Base-by-base conservation (phyloP, 2,888 invertebrate species). In the Mellilla xanthometata region DNA sequence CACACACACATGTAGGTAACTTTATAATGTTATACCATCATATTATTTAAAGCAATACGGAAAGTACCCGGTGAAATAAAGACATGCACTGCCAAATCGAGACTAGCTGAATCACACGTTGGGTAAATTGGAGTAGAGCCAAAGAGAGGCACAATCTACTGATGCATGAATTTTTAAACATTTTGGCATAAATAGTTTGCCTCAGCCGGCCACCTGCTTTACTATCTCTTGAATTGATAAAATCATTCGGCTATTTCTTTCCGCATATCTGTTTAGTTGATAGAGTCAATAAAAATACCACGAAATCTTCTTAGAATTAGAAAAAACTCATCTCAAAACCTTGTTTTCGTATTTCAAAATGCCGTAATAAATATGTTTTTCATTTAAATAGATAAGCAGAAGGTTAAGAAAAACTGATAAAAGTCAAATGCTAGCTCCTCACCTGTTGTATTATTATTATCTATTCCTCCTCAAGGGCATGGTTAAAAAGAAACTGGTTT, bases 111-210 rank as follows among this genome's bases (percentile, higher is more conserved):
- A 72, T 79, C 77, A 76, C 68, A 64, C 54, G 48, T 36, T 38
- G 51, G 42, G 62, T 58, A 67, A 72, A 72, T 84, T 88, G 88
- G 88, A 82, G 56, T 56, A 62, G 49, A 62, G 88, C 88, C 88
- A 86, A 78, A 68, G 67, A 62, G 64, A 68, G 65, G 65, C 67
- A 78, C 67, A 74, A 55, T 73, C 74, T 74, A n/a, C n/a, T n/a
- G 72, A 65, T 71, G 62, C 60, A 59, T 68, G 69, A 74, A 65
- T 72, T 72, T 72, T 65, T 66, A 63, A 68, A 79, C 73, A 76
- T 75, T 74, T 87, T 86, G 87, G 85, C 84, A 81, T 81, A 77
- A 77, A 74, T 78, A 75, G 75, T 76, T 68, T 70, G 72, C 68
- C 68, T 68, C 67, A 61, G 68, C 68, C 68, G 72, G 70, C 64